A percentile compares a stretch with the other conserved stretches of the same genome.
These are phyloP conservation scores for Lamproptera curius DNA, from an alignment of 2,888 invertebrate genomes.

Conservation along the genomic window DNA sequence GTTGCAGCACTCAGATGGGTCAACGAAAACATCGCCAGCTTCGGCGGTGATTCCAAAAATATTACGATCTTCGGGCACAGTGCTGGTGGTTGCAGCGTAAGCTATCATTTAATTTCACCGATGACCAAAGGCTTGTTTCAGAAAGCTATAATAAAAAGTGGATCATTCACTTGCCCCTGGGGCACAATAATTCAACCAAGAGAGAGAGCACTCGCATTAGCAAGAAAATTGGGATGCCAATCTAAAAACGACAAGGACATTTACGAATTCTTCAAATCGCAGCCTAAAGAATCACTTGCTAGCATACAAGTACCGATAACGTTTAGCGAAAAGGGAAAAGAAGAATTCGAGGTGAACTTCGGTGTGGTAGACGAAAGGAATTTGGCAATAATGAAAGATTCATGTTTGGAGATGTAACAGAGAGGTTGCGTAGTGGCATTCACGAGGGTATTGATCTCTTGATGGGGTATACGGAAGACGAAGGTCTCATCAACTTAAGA, in stretches of 20 bases:
- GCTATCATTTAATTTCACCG: constrained; percentile 42
- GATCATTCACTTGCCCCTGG: constrained; percentile 75
- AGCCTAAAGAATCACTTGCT: constrained; percentile 27
- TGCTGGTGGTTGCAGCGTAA: constrained; percentile 44
- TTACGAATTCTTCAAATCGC: constrained; percentile 31
- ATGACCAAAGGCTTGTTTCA: constrained; percentile 34
- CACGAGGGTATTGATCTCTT: constrained; percentile 80
- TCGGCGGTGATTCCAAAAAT: constrained; percentile 52
- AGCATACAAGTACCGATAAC: constrained; percentile 22
- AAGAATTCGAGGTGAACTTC: constrained; percentile 23
- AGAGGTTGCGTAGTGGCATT: constrained; percentile 59
- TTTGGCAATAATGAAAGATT: constrained; percentile 41
- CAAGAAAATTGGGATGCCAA: constrained; percentile 31
- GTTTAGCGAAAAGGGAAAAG: constrained; percentile 22
- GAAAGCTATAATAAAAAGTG: constrained; percentile 32
- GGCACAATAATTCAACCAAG: constrained; percentile 58
- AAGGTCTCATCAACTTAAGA: constrained; percentile 62
- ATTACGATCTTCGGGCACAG: constrained; percentile 50
- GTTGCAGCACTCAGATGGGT: constrained; percentile 39
- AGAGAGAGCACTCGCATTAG: constrained; percentile 45
- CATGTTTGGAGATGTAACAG: constrained; percentile 38
- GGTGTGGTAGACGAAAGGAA: constrained; percentile 35
- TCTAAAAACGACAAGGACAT: constrained; percentile 32
- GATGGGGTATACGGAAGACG: constrained; percentile 82
- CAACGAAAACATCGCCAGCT: constrained; percentile 45